phyloP scores from a whole-genome alignment of 2,797 vertebrate species.

The Zonotrichia albicollis region DNA sequence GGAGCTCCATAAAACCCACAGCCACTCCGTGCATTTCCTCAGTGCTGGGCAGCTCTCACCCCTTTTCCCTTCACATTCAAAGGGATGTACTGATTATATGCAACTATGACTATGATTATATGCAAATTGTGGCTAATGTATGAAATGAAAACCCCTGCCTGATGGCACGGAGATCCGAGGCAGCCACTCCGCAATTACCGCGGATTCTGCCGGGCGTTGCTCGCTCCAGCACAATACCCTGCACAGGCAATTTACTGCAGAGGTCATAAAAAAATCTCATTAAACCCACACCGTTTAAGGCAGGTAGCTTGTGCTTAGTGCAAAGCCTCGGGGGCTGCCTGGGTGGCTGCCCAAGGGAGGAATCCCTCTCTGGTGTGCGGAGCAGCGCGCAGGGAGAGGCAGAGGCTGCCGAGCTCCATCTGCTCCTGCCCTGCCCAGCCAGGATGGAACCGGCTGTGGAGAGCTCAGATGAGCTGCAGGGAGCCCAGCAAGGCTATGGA shows the following conservation, averaged over 20 bases:
- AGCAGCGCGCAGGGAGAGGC: neutral
- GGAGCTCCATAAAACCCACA: neutral
- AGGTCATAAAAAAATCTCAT: slow-evolving; percentile 49
- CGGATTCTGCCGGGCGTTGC: neutral
- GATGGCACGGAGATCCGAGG: slow-evolving; percentile 1
- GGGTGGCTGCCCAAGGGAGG: slow-evolving; percentile 7
- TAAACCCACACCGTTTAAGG: slow-evolving; percentile 22
- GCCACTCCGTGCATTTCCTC: neutral
- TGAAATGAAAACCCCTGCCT: slow-evolving; percentile 44
- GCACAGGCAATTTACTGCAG: slow-evolving; percentile 41
- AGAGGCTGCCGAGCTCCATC: neutral
- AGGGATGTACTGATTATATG: neutral
- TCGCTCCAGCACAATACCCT: neutral
- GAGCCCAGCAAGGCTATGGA: neutral
- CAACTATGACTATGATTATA: slow-evolving; percentile 19
- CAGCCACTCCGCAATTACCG: slow-evolving; percentile 42
- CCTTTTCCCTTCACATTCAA: neutral
- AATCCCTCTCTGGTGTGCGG: neutral
- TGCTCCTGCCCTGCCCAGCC: neutral
- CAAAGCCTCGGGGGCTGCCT: neutral
- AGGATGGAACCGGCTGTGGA: neutral
- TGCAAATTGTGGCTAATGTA: slow-evolving; percentile 43
- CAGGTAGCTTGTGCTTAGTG: neutral
- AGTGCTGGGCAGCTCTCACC: neutral
- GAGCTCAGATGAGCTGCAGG: neutral